Conservation (phyloP, 2,888 invertebrate genomes). For the Ptilodon capucinus region DNA sequence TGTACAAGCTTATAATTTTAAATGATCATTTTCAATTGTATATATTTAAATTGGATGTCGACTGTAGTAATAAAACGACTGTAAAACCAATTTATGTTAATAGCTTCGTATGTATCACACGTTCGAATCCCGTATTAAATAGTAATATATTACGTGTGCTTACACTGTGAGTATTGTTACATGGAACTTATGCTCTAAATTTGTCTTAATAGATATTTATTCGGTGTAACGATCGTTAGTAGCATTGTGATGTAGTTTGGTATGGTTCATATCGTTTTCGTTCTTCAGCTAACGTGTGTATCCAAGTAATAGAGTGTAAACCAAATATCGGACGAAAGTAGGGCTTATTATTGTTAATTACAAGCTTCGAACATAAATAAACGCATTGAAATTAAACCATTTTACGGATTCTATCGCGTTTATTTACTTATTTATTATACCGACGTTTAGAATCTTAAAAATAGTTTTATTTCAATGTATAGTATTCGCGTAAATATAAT, state of each 20-base stretch:
- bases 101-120: conserved; percentile 30
- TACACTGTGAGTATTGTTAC: background rate
- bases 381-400: too few relatives aligned
- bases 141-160: conserved; percentile 15
- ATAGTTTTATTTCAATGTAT: too few relatives aligned
- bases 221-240: background rate
- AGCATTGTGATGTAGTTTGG: background rate
- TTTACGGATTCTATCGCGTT: too few relatives aligned
- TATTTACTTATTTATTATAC: too few relatives aligned
- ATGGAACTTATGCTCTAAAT: background rate
- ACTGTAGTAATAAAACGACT: conserved; percentile 35
- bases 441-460: too few relatives aligned
- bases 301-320: background rate
- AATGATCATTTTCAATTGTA: conserved; percentile 35
- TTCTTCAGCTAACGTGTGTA: background rate
- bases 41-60: conserved; percentile 45
- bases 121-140: conserved; percentile 23
- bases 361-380: too few relatives aligned
- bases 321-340: too few relatives aligned
- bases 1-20: conserved; percentile 23
- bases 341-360: too few relatives aligned
- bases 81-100: conserved; percentile 48
- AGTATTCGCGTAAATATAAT: too few relatives aligned
- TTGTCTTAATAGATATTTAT: background rate
- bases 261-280: background rate